Evolutionary conservation across 2,888 invertebrate species (phyloP).

Genomic region (Erebia aethiops): DNA sequence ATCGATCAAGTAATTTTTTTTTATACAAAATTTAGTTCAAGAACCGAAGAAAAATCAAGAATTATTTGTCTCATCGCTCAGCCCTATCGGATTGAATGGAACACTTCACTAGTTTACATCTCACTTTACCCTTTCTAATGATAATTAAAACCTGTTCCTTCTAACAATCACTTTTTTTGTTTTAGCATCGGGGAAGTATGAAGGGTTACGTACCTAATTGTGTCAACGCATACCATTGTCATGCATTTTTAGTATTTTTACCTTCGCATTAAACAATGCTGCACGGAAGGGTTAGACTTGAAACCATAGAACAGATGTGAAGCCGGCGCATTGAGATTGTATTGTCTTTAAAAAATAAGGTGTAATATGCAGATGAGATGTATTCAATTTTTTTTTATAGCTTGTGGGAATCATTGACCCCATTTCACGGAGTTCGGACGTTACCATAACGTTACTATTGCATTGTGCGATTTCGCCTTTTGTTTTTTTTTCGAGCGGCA

Average conservation of each 20-base stretch:
- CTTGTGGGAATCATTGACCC: slow-evolving; percentile 74
- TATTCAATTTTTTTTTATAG: slow-evolving; percentile 68
- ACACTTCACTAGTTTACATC: slow-evolving; percentile 72
- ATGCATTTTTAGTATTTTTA: slow-evolving; percentile 51
- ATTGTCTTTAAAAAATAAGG: slow-evolving; percentile 76
- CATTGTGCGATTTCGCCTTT: slow-evolving; percentile 57
- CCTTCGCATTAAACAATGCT: slow-evolving; percentile 69
- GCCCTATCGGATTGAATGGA: slow-evolving; percentile 58
- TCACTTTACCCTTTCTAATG: slow-evolving; percentile 77
- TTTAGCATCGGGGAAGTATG: slow-evolving; percentile 60
- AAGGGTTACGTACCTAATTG: slow-evolving; percentile 71
- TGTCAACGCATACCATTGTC: slow-evolving; percentile 73
- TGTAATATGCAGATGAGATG: slow-evolving; percentile 64
- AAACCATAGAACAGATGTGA: slow-evolving; percentile 63
- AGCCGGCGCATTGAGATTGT: slow-evolving; percentile 50
- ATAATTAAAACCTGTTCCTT: slow-evolving; percentile 79
- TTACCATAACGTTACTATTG: slow-evolving; percentile 55
- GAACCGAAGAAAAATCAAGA: neutral
- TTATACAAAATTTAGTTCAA: neutral
- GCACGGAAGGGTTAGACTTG: slow-evolving; percentile 49
- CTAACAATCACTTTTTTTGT: slow-evolving; percentile 78
- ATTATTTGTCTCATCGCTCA: slow-evolving; percentile 40
- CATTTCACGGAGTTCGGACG: slow-evolving; percentile 63
- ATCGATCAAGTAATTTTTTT: too few species aligned
- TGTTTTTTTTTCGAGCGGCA: slow-evolving; percentile 60